phyloP scores from a whole-genome alignment of 1,140 invertebrate species.

The Drosophila baimaii region DNA sequence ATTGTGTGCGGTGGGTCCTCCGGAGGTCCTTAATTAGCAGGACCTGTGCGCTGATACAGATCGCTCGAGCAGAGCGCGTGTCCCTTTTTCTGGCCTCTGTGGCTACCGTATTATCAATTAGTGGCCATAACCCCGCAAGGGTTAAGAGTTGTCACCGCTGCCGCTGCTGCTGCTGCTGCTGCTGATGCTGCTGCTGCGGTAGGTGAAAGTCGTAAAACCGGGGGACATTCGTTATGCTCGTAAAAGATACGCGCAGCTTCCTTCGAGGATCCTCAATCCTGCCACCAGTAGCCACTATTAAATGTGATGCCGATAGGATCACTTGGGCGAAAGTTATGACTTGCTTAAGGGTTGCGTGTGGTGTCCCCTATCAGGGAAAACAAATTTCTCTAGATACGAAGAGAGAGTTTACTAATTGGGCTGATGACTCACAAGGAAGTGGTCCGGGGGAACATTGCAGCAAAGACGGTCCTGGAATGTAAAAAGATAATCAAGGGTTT shows the following conservation, averaged over 20 bases:
- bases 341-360: constrained; percentile 8
- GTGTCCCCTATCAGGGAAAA: constrained; percentile 33
- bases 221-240: constrained; percentile 70
- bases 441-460: too few relatives aligned
- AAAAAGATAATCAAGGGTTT: neutral
- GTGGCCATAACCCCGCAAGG: constrained; percentile 47
- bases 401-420: constrained; percentile 24
- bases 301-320: constrained; percentile 27
- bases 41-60: constrained; percentile 13
- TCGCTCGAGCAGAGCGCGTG: constrained; percentile 35
- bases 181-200: constrained; percentile 66
- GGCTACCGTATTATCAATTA: constrained; percentile 41
- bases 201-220: constrained; percentile 69
- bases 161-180: too few relatives aligned
- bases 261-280: neutral
- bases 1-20: constrained; percentile 47
- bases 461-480: neutral
- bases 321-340: constrained; percentile 35
- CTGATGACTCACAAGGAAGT: constrained; percentile 28
- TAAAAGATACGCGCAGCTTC: constrained; percentile 51
- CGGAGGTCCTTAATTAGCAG: constrained; percentile 48
- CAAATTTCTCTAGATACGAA: constrained; percentile 27
- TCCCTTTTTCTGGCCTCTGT: constrained; percentile 28
- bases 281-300: neutral
- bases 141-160: constrained; percentile 54